Conservation (phyloP, 2,888 invertebrate genomes). For the Theretra japonica region DNA sequence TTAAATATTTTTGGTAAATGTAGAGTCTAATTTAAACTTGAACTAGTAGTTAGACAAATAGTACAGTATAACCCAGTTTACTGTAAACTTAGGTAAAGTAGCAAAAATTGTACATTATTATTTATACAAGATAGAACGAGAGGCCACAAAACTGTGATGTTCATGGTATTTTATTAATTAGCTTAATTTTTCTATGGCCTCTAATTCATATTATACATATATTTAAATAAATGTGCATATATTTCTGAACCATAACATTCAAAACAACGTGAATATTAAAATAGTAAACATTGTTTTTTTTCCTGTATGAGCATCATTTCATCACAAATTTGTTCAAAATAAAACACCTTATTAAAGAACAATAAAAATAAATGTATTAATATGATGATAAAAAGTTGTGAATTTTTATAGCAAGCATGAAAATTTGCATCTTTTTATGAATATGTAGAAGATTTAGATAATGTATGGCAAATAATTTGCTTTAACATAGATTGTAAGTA, state of each 20-base stretch:
- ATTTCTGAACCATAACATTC: neutral
- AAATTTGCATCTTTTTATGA: slow-evolving; percentile 62
- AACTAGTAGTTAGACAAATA: slow-evolving; percentile 37
- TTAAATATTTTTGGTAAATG: neutral
- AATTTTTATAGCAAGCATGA: slow-evolving; percentile 63
- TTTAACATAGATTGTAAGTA: slow-evolving; percentile 39
- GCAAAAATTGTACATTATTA: slow-evolving; percentile 46
- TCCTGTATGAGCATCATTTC: neutral
- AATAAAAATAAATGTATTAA: neutral
- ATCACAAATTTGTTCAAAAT: neutral
- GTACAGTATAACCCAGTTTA: slow-evolving; percentile 54
- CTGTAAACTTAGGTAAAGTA: slow-evolving; percentile 32
- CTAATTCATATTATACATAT: neutral
- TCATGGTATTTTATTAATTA: slow-evolving; percentile 33
- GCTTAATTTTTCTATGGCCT: slow-evolving; percentile 22
- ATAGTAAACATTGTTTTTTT: neutral
- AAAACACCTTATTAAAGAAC: neutral
- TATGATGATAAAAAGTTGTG: slow-evolving; percentile 53
- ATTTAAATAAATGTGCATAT: neutral
- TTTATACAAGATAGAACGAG: slow-evolving; percentile 30
- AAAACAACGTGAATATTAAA: neutral
- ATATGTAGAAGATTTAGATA: slow-evolving; percentile 31
- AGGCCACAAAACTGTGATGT: slow-evolving; percentile 33
- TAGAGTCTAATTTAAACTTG: neutral
- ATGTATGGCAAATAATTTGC: slow-evolving; percentile 4